Conservation (phyloP, 1,140 invertebrate species). For the Diploscapter pachys region DNA sequence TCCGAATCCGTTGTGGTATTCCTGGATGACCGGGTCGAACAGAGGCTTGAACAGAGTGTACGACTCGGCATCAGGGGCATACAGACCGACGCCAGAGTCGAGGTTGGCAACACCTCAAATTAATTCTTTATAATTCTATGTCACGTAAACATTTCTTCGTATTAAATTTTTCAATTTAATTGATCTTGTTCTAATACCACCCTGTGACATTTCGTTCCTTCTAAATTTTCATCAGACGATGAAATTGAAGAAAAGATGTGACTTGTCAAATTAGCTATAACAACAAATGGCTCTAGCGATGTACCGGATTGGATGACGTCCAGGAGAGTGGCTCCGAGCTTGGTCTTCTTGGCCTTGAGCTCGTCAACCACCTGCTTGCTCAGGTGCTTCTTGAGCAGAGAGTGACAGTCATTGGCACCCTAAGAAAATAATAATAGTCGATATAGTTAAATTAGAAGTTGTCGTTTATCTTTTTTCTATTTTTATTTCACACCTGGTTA, state of each 20-base stretch:
- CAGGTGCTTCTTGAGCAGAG: constrained; percentile 53
- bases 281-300: neutral
- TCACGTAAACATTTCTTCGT: neutral
- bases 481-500: neutral
- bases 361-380: constrained; percentile 48
- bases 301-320: constrained; percentile 61
- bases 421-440: constrained; percentile 16
- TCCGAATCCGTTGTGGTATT: constrained; percentile 82
- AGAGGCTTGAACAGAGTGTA: constrained; percentile 83
- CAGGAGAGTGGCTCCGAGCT: constrained; percentile 45
- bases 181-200: too few relatives aligned
- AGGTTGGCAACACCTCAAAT: constrained; percentile 68
- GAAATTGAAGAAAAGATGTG: too few relatives aligned
- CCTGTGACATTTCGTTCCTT: too few relatives aligned
- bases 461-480: neutral
- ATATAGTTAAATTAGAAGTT: neutral
- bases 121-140: constrained; percentile 1
- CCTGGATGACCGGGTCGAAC: constrained; percentile 91
- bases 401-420: constrained; percentile 41
- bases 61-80: constrained; percentile 86
- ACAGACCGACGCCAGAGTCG: constrained; percentile 81
- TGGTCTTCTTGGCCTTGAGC: constrained; percentile 35
- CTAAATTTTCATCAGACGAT: too few relatives aligned
- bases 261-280: too few relatives aligned
- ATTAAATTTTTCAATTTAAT: too few relatives aligned